Base-by-base conservation (phyloP, 1,140 invertebrate genomes). In the Drosophila asahinai region DNA sequence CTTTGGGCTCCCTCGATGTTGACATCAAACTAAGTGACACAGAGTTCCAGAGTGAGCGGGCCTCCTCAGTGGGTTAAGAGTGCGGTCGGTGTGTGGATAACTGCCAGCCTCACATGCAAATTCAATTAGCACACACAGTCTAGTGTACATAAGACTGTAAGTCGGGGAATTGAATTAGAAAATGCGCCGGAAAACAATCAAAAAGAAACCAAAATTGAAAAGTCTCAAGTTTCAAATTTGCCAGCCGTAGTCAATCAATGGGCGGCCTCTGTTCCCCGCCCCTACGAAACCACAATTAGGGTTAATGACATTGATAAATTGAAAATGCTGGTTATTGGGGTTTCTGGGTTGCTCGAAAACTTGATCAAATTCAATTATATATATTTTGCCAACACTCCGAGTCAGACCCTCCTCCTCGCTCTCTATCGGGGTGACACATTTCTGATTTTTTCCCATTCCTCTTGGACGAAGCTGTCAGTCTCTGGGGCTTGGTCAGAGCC, bases 261-360 rank as follows among this genome's bases (percentile, higher is more conserved):
- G 51, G 15, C 33, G 47, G 30, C 30, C 59, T 64, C 71, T 75
- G 66, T 78, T 78, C 6, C 14, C 6, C 17, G 19, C 43, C n/a
- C 25, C 45, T 14, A 11, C 7, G 14, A 77, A 74, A 62, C 48
- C 72, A 72, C 78, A 86, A 86, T 86, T 86, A 86, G 68, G 82
- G 83, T 86, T 86, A 86, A 86, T 81, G 83, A 86, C 82, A 86
- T 73, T 84, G 78, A 86, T 81, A 86, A 77, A 83, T 84, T 83
- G 81, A 73, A 68, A 83, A 83, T 48, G 81, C 48, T 76, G 82
- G 82, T 73, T 74, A 84, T 84, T 83, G 82, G 72, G 78, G 83
- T 86, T 86, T 86, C 70, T 86, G 55, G 82, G 78, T 76, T 86
- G 73, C 51, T 45, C 48, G 22, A 70, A 47, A 86, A 80, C 65